A percentile compares a stretch with the other conserved stretches of the same genome.
Evolutionary conservation across 2,113 vertebrate species (phyloP).

Genomic region (Otocyon megalotis): DNA sequence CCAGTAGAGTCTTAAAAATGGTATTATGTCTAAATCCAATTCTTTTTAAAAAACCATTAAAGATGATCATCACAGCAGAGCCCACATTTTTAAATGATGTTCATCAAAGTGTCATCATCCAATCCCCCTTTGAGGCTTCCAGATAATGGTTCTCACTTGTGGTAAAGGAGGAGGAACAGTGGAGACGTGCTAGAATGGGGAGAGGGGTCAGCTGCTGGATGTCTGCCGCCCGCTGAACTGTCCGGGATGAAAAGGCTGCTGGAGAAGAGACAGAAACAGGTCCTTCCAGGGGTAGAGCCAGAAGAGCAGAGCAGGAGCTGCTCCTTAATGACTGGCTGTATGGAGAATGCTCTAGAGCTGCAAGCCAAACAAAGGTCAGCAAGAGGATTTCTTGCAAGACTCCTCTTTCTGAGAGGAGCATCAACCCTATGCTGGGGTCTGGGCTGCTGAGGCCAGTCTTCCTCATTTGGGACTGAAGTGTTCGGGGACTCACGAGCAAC

Average conservation of each 20-base stretch:
- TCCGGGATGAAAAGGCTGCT: constrained; percentile 4
- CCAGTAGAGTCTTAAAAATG: neutral
- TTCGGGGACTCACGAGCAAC: neutral
- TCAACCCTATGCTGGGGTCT: no score
- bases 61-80: neutral
- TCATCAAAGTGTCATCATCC: constrained; percentile 36
- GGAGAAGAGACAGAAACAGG: neutral
- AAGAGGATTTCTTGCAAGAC: neutral
- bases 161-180: neutral
- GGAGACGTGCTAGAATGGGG: neutral
- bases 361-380: constrained; percentile 13
- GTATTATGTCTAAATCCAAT: neutral
- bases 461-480: neutral
- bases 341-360: constrained; percentile 25
- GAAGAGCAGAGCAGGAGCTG: constrained; percentile 30
- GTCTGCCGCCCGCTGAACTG: neutral
- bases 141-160: neutral
- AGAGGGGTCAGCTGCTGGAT: neutral
- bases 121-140: neutral
- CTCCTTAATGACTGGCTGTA: neutral
- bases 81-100: neutral
- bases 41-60: neutral
- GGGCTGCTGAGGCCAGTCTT: neutral
- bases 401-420: neutral
- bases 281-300: neutral